Percentiles rank a stretch among this genome's conserved stretches.
These are phyloP conservation scores for Tetraodon nigroviridis DNA, from an alignment of 2,113 vertebrate species.

Conservation along the genomic window DNA sequence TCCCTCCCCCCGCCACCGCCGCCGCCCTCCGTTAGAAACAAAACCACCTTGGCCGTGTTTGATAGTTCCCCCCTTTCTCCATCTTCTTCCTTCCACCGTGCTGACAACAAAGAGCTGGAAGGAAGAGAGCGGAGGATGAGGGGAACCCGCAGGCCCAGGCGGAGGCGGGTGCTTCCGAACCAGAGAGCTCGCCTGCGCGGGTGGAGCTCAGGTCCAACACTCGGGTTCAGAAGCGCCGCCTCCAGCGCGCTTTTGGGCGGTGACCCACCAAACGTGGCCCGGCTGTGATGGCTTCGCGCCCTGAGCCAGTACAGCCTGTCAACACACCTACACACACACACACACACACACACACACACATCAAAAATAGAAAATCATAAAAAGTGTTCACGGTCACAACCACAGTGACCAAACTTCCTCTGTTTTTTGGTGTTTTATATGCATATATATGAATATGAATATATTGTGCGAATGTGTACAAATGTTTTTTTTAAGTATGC, in stretches of 20 bases:
- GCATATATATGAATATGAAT: constrained; percentile 75
- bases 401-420: constrained; percentile 65
- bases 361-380: constrained; percentile 22
- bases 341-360: not conserved
- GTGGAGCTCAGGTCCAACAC: constrained; percentile 40
- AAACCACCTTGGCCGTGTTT: constrained; percentile 54
- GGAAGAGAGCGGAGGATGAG: constrained; percentile 50
- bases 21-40: constrained; percentile 37
- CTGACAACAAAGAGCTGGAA: constrained; percentile 14
- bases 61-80: constrained; percentile 48
- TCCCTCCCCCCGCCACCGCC: not conserved
- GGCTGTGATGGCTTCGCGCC: constrained; percentile 64
- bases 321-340: constrained; percentile 71
- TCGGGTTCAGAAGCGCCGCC: constrained; percentile 53
- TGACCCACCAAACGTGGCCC: constrained; percentile 49
- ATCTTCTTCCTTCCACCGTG: constrained; percentile 44
- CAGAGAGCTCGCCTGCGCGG: constrained; percentile 36
- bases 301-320: constrained; percentile 77
- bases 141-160: constrained; percentile 34
- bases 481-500: constrained; percentile 72
- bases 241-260: constrained; percentile 32
- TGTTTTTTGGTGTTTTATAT: constrained; percentile 77
- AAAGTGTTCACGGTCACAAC: constrained; percentile 63
- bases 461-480: constrained; percentile 76
- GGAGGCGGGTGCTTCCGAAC: constrained; percentile 47